Evolutionary conservation across 2,888 invertebrate genomes (phyloP).

Genomic region (Magallana nippona): DNA sequence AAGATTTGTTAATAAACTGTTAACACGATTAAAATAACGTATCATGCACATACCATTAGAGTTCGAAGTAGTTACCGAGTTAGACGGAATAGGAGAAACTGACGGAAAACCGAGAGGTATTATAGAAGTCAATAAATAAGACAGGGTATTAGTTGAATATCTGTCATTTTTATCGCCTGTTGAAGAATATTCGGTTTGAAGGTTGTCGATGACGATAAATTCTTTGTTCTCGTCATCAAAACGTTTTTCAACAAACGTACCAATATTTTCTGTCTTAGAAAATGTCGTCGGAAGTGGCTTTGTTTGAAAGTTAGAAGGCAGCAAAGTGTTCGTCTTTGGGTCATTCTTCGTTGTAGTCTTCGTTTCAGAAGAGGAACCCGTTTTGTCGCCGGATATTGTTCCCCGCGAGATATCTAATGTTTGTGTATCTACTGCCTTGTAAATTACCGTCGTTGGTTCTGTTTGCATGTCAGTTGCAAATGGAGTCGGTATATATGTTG

Average conservation of each 20-base stretch:
- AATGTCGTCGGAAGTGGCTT: background rate
- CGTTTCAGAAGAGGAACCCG: no score
- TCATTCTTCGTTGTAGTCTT: no score
- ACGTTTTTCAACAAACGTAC: background rate
- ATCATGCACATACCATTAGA: conserved; percentile 1
- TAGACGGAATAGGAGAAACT: background rate
- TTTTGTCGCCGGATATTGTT: no score
- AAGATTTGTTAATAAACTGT: no score
- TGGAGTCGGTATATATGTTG: no score
- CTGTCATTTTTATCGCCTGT: background rate
- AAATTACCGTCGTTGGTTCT: no score
- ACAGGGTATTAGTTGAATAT: background rate
- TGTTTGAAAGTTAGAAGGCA: background rate
- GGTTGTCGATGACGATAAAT: background rate
- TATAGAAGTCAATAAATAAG: background rate
- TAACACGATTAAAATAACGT: background rate
- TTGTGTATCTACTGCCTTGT: no score
- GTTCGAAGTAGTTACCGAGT: background rate
- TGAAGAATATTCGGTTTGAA: background rate
- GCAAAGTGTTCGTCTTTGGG: background rate
- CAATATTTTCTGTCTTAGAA: background rate
- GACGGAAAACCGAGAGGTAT: background rate
- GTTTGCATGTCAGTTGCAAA: no score
- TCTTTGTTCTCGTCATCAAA: background rate
- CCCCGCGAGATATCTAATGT: no score